Base-by-base conservation (phyloP, 2,888 invertebrate genomes). In the Agrotis puta region DNA sequence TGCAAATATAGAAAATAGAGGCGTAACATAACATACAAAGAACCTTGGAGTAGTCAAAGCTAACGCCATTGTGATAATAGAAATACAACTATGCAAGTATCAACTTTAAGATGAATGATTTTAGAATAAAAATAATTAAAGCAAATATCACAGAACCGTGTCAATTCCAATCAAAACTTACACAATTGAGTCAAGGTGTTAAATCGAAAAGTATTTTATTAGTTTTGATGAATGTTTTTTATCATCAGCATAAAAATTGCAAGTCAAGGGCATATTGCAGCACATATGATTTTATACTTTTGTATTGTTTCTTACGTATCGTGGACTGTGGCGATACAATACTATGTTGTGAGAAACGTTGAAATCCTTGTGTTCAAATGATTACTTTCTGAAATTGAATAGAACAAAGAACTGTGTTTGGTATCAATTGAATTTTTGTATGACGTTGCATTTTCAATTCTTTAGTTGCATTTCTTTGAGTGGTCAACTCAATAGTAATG, bases 201-300 rank as follows among this genome's bases (percentile, higher is more conserved):
- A 47, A 69, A 70, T 57, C 27, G 7, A 70, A 47, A 43, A 59
- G 9, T 22, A 13, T 48, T 50, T 57, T 62, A 48, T 59, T 43
- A 70, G 11, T 74, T 62, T 33, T 59, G 53, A 79, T 64, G 64
- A 58, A 79, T 71, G 45, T 74, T 61, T 47, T 39, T 75, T 78
- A 80, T 59, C 70, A 70, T 73, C 66, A 48, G 63, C 39, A 48
- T 58, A 56, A 64, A 53, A 66, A 27, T 64, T 63, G 47, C 81
- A 70, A 73, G 85, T 79, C 84, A 83, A 85, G 81, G 81, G 58
- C 63, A 57, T 33, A 69, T 79, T 85, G 81, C 79, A 66, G 66
- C 74, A 82, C 59, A 66, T 58, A 64, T 62, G 69, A 58, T 64
- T 75, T 72, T 71, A 66, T 67, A 61, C 65, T 73, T 74, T 63